phyloP scores from a whole-genome alignment of 35 echinoderm and acorn worm genomes.

The Acanthaster planci region DNA sequence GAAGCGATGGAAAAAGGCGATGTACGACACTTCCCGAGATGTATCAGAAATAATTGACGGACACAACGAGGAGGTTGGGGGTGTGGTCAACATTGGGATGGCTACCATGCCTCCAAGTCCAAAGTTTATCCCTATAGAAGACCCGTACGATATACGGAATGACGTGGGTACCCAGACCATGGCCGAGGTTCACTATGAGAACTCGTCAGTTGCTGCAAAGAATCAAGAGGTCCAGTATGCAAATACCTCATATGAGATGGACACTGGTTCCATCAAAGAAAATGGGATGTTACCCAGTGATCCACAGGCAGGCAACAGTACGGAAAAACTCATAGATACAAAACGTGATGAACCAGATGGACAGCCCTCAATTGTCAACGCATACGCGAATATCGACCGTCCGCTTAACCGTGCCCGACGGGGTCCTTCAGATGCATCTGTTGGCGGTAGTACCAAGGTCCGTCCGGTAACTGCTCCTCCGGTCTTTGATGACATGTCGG shows the following conservation, averaged over 20 bases:
- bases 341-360: neutral
- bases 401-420: neutral
- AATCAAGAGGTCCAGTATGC: neutral
- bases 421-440: neutral
- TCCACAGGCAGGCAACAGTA: neutral
- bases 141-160: neutral
- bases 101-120: neutral
- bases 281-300: neutral
- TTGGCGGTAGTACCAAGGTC: neutral
- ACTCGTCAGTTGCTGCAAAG: too few relatives aligned
- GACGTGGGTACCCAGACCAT: neutral
- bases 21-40: neutral
- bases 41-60: conserved; percentile 7
- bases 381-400: neutral
- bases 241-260: neutral
- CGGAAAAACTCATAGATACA: neutral
- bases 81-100: conserved; percentile 2
- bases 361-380: neutral
- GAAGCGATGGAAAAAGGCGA: neutral
- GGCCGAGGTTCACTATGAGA: too few relatives aligned
- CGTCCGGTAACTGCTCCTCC: neutral
- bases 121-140: neutral
- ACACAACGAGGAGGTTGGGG: neutral
- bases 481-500: neutral
- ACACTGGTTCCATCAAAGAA: neutral